A percentile compares a stretch with the other conserved stretches of the same genome.
Conservation (phyloP, 2,113 vertebrate species). For the Colius striatus region DNA sequence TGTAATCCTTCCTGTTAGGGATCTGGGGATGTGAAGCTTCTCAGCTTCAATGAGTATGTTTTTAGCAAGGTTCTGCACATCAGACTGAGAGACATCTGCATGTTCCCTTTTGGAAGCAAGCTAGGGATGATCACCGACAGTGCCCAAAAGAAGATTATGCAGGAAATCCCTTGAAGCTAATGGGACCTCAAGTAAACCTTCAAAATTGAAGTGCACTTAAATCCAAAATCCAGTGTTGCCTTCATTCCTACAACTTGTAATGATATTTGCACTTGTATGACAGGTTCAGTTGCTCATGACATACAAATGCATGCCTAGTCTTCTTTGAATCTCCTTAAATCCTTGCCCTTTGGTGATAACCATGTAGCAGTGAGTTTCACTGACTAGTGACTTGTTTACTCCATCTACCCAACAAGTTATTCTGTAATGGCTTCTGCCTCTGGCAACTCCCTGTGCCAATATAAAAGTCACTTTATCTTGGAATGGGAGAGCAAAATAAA, state of each 20-base stretch:
- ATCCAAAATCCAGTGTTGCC: not conserved
- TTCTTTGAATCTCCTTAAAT: conserved; percentile 19
- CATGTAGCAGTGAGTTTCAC: conserved; percentile 3
- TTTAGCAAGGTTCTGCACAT: not conserved
- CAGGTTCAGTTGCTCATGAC: conserved; percentile 2
- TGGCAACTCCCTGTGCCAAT: not conserved
- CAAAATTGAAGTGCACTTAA: not conserved
- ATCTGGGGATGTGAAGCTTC: not conserved
- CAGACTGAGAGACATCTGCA: not conserved
- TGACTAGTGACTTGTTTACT: not conserved
- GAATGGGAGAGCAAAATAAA: not conserved
- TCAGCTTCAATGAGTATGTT: not conserved
- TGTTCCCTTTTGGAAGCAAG: not conserved
- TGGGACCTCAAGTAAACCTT: not conserved
- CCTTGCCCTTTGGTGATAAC: conserved; percentile 13
- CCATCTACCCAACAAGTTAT: not conserved
- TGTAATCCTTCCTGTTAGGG: not conserved
- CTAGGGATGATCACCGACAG: not conserved
- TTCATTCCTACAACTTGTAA: not conserved
- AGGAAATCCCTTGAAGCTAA: conserved; percentile 8
- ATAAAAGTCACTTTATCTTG: conserved; percentile 16
- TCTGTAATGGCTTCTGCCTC: conserved; percentile 26
- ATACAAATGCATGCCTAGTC: not conserved
- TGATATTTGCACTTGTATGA: not conserved
- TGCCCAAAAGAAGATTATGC: not conserved